Evolutionary conservation across 2,797 vertebrate genomes (phyloP).

Genomic region (Bovichtus variegatus): DNA sequence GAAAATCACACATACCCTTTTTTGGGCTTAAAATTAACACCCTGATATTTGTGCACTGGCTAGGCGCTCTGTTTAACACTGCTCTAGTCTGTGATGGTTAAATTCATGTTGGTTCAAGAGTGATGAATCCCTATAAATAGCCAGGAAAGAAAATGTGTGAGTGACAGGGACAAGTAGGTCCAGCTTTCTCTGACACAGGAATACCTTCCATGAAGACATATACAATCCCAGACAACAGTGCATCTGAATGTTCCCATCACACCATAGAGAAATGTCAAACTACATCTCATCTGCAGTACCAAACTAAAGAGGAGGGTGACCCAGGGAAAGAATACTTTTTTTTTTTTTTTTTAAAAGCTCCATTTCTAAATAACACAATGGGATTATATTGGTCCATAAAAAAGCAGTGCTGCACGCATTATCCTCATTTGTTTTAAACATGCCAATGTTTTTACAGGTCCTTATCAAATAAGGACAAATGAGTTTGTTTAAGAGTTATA

Average conservation of each 20-base stretch:
- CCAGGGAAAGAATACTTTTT: background rate
- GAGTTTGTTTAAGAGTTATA: background rate
- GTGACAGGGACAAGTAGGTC: conserved; percentile 31
- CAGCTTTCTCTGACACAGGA: conserved; percentile 14
- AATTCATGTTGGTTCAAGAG: conserved; percentile 49
- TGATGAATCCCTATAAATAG: conserved; percentile 49
- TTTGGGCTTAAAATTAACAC: conserved; percentile 80
- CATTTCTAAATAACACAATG: background rate
- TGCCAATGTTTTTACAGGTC: background rate
- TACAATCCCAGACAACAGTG: background rate
- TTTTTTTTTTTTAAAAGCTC: too few relatives aligned
- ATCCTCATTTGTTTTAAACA: background rate
- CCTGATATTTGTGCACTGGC: conserved; percentile 69
- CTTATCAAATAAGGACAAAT: background rate
- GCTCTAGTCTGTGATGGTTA: conserved; percentile 60
- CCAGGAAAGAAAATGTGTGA: conserved; percentile 19
- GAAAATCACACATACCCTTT: conserved; percentile 79
- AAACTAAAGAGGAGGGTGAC: background rate
- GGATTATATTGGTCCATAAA: background rate
- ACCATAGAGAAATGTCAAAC: background rate
- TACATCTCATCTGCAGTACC: background rate
- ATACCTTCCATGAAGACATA: background rate
- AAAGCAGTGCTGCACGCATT: too few relatives aligned
- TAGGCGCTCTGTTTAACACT: conserved; percentile 63
- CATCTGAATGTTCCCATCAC: background rate